phyloP scores from a whole-genome alignment of 1,140 invertebrate species.

The Leptopilina clavipes region DNA sequence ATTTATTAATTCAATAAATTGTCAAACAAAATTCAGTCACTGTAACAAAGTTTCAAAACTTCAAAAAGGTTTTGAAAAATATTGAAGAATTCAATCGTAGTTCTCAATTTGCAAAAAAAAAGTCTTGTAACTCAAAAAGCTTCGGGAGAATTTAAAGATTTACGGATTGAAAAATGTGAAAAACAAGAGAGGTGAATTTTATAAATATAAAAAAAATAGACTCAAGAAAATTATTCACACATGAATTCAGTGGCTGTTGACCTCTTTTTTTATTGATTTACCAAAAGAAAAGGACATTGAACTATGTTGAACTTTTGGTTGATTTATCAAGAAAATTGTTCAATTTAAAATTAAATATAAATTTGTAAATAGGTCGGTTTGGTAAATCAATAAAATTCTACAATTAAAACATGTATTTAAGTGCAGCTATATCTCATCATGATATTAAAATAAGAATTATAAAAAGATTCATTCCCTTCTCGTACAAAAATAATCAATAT shows the following conservation, averaged over 20 bases:
- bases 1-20: no score
- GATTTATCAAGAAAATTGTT: neutral
- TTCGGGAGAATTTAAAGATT: no score
- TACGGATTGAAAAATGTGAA: no score
- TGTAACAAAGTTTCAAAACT: no score
- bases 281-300: neutral
- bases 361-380: neutral
- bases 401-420: neutral
- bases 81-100: no score
- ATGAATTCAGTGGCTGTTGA: conserved; percentile 2
- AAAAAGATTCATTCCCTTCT: no score
- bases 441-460: conserved; percentile 12
- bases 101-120: no score
- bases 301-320: neutral
- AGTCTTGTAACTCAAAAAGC: no score
- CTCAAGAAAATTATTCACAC: neutral
- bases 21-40: no score
- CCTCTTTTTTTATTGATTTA: neutral
- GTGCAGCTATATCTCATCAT: neutral
- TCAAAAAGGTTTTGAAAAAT: no score
- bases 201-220: neutral
- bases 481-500: no score
- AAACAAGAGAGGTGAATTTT: no score
- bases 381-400: conserved; percentile 13
- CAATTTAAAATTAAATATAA: neutral